Percentiles rank a stretch among this genome's conserved stretches.
phyloP scores from a whole-genome alignment of 2,113 vertebrate species.

The Amphiprion percula region DNA sequence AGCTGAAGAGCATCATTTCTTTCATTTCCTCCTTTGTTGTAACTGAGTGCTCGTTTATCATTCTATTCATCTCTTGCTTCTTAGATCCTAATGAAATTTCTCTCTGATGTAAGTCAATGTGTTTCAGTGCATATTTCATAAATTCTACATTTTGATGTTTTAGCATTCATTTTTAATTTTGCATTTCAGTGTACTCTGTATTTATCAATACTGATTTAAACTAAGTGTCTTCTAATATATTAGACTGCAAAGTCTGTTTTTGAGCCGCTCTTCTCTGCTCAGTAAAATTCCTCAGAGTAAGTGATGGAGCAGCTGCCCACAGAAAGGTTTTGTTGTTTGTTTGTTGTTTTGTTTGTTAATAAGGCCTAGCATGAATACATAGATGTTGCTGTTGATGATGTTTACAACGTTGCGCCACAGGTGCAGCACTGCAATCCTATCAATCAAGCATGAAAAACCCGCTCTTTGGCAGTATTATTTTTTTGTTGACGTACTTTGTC shows the following conservation, averaged over 20 bases:
- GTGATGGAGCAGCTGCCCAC: slow-evolving; percentile 42
- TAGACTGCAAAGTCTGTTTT: slow-evolving; percentile 37
- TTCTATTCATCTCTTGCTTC: slow-evolving; percentile 56
- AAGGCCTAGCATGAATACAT: slow-evolving; percentile 27
- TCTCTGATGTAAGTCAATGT: slow-evolving; percentile 51
- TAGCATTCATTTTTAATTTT: slow-evolving; percentile 54
- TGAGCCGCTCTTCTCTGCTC: slow-evolving; percentile 33
- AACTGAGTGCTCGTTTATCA: slow-evolving; percentile 59
- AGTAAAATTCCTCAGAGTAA: slow-evolving; percentile 45
- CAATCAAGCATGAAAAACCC: slow-evolving; percentile 49
- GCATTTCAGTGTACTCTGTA: slow-evolving; percentile 40
- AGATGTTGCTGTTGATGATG: slow-evolving; percentile 29
- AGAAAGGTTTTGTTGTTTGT: slow-evolving; percentile 19
- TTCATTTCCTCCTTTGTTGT: slow-evolving; percentile 55
- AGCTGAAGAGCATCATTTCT: slow-evolving; percentile 35
- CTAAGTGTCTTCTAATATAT: slow-evolving; percentile 43
- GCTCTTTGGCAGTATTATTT: slow-evolving; percentile 33
- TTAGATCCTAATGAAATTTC: slow-evolving; percentile 37
- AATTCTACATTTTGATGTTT: slow-evolving; percentile 52
- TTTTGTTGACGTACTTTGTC: slow-evolving; percentile 47
- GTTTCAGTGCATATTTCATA: slow-evolving; percentile 52
- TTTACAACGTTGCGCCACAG: slow-evolving; percentile 48
- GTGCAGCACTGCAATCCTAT: slow-evolving; percentile 45
- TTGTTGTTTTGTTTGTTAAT: slow-evolving; percentile 16
- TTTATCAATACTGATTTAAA: slow-evolving; percentile 43